These are phyloP conservation scores for Scaptodrosophila latifasciaeformis DNA, from an alignment of 2,888 invertebrate genomes.

Conservation along the genomic window DNA sequence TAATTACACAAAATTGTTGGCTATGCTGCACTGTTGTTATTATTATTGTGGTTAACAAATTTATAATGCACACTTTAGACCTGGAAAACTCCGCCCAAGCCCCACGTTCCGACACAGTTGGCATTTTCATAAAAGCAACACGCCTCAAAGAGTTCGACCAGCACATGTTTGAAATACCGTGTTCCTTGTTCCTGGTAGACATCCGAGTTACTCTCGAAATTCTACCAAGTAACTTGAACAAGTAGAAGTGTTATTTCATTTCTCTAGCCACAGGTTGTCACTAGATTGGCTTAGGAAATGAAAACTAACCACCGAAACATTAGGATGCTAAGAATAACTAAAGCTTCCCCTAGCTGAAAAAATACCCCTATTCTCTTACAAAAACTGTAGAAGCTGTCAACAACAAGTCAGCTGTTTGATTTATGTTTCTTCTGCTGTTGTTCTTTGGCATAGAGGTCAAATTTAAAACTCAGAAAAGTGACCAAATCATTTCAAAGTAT, in stretches of 20 bases:
- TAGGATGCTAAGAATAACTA: too few relatives aligned
- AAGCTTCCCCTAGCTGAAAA: too few relatives aligned
- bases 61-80: conserved; percentile 51
- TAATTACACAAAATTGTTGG: conserved; percentile 44
- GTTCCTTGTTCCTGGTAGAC: too few relatives aligned
- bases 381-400: too few relatives aligned
- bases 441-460: conserved; percentile 27
- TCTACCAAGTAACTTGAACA: too few relatives aligned
- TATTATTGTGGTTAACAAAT: conserved; percentile 48
- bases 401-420: conserved; percentile 63
- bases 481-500: conserved; percentile 63
- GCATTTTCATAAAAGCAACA: conserved; percentile 41
- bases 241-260: too few relatives aligned
- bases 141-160: too few relatives aligned
- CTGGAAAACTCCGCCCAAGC: too few relatives aligned
- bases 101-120: conserved; percentile 24
- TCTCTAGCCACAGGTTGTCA: conserved; percentile 58
- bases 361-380: too few relatives aligned
- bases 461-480: conserved; percentile 59
- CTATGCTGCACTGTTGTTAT: conserved; percentile 22
- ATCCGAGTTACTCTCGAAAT: too few relatives aligned
- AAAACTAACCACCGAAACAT: too few relatives aligned
- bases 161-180: too few relatives aligned
- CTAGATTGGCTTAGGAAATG: conserved; percentile 50
- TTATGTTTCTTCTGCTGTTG: conserved; percentile 38